phyloP scores from a whole-genome alignment of 2,888 invertebrate genomes.

The Hypena proboscidalis region DNA sequence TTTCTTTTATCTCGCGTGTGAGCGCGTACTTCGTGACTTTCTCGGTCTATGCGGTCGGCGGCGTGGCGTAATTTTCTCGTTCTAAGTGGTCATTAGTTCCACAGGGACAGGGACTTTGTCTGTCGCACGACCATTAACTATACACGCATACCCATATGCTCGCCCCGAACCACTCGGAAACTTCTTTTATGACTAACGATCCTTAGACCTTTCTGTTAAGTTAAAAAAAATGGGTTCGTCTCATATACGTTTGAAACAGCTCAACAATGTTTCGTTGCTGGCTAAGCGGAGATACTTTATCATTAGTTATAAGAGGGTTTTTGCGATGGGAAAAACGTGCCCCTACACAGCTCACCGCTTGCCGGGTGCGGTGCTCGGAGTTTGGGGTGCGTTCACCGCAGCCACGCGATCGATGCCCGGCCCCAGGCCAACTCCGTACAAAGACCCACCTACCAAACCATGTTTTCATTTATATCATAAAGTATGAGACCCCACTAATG shows the following conservation, averaged over 20 bases:
- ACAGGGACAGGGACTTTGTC: conserved; percentile 69
- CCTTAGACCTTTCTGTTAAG: conserved; percentile 19
- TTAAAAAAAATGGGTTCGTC: conserved; percentile 18
- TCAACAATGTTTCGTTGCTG: conserved; percentile 26
- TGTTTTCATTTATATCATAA: conserved; percentile 58
- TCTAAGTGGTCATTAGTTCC: conserved; percentile 81
- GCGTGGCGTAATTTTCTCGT: conserved; percentile 74
- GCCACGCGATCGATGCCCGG: conserved; percentile 77
- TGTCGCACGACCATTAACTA: conserved; percentile 74
- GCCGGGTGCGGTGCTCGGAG: conserved; percentile 65
- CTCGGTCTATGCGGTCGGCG: conserved; percentile 64
- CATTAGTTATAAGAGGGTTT: conserved; percentile 61
- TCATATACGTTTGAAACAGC: conserved; percentile 31
- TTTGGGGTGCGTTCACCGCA: conserved; percentile 79
- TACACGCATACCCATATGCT: conserved; percentile 61
- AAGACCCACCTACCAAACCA: conserved; percentile 65
- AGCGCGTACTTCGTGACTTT: conserved; percentile 72
- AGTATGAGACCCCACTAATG: conserved; percentile 47
- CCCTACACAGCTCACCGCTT: conserved; percentile 54
- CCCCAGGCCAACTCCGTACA: conserved; percentile 62
- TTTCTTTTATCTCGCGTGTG: conserved; percentile 50
- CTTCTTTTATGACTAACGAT: conserved; percentile 45
- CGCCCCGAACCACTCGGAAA: conserved; percentile 47
- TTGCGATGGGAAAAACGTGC: conserved; percentile 55
- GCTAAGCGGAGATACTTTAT: conserved; percentile 50